Conservation (phyloP, 2,888 invertebrate genomes). For the Drosophila koepferae region DNA sequence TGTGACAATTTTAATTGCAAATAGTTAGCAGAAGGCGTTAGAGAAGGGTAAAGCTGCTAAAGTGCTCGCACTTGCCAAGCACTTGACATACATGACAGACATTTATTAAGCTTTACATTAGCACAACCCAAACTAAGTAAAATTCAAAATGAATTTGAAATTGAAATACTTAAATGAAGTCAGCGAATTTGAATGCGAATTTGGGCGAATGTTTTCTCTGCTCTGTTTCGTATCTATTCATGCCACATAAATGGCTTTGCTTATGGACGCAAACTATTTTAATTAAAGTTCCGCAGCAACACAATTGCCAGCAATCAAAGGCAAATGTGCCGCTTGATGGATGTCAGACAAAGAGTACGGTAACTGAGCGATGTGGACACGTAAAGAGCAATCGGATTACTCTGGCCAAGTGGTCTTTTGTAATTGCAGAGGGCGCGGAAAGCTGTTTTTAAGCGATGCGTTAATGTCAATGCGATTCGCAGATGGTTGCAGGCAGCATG, state of each 20-base stretch:
- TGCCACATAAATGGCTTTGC: no score
- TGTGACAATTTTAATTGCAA: slow-evolving; percentile 19
- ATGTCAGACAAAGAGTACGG: slow-evolving; percentile 23
- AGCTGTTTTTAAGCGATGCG: slow-evolving; percentile 14
- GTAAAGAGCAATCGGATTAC: slow-evolving; percentile 18
- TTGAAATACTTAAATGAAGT: slow-evolving; percentile 13
- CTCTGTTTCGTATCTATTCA: not conserved
- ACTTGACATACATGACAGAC: slow-evolving; percentile 46
- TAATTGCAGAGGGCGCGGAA: slow-evolving; percentile 4
- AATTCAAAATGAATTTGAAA: not conserved
- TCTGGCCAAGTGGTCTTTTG: slow-evolving; percentile 3
- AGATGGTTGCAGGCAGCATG: not conserved
- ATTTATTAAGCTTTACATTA: slow-evolving; percentile 55
- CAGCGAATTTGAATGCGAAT: not conserved
- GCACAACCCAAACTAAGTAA: slow-evolving; percentile 23
- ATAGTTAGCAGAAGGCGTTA: slow-evolving; percentile 4
- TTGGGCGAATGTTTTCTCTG: slow-evolving; percentile 5
- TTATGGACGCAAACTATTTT: slow-evolving; percentile 42
- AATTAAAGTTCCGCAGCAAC: slow-evolving; percentile 54
- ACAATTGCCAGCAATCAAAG: slow-evolving; percentile 44
- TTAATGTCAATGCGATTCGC: slow-evolving; percentile 45
- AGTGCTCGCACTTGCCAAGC: slow-evolving; percentile 18
- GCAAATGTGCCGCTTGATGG: slow-evolving; percentile 38
- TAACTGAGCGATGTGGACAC: slow-evolving; percentile 4
- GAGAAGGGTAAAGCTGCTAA: no score